A percentile compares a stretch with the other conserved stretches of the same genome.
phyloP scores from a whole-genome alignment of 2,888 invertebrate species.

The Rotaria macrura region DNA sequence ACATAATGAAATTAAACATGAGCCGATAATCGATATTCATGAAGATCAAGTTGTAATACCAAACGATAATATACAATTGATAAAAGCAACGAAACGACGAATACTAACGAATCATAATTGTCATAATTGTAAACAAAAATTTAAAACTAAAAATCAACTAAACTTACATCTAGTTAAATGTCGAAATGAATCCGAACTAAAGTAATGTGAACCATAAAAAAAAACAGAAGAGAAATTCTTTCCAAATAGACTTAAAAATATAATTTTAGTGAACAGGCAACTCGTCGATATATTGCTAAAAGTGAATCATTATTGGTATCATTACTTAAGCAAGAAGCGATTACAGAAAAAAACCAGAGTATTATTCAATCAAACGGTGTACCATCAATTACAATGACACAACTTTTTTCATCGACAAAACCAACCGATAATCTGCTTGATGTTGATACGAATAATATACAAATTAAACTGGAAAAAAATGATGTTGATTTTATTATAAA shows the following conservation, averaged over 20 bases:
- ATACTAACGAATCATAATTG: background rate
- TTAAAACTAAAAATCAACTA: conserved; percentile 5
- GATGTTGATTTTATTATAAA: background rate
- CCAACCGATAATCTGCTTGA: background rate
- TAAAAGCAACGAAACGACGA: background rate
- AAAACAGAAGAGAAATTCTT: no score
- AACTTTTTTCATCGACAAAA: background rate
- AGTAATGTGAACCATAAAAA: background rate
- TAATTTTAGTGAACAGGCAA: background rate
- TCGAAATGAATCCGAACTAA: background rate
- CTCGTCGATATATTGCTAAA: background rate
- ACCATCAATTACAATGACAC: background rate
- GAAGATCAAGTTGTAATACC: background rate
- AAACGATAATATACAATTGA: background rate
- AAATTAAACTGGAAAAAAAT: background rate
- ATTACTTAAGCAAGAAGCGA: background rate
- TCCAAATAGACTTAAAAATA: background rate
- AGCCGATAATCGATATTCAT: background rate
- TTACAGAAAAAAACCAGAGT: background rate
- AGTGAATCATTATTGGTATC: background rate
- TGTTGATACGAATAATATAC: background rate
- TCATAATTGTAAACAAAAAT: background rate
- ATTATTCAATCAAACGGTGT: background rate
- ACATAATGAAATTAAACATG: background rate
- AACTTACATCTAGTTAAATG: background rate